A percentile compares a stretch with the other conserved stretches of the same genome.
Evolutionary conservation across 2,113 vertebrate species (phyloP).

Genomic region (Tetrax tetrax): DNA sequence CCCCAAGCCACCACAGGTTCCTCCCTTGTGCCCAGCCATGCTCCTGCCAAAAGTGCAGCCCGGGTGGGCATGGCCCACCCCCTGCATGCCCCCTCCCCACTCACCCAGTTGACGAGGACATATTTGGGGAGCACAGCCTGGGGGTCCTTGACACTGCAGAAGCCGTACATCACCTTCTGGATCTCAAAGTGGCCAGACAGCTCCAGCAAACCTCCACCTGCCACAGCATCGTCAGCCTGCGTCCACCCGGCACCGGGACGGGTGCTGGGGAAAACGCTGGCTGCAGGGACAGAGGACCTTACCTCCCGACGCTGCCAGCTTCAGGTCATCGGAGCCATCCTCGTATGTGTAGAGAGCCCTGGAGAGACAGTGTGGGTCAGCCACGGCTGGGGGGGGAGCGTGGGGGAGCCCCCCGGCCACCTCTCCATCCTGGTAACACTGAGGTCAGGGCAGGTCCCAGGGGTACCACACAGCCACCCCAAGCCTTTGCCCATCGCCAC

Average conservation of each 20-base stretch:
- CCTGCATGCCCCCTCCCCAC: background rate
- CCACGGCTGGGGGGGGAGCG: accelerated
- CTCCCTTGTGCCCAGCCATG: background rate
- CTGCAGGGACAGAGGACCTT: conserved; percentile 47
- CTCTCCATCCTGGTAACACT: background rate
- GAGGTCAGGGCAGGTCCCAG: background rate
- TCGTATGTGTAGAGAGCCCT: conserved; percentile 97
- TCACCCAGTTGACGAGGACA: conserved; percentile 98
- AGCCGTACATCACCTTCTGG: conserved; percentile 96
- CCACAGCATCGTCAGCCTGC: background rate
- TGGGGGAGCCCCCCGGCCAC: background rate
- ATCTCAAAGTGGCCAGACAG: conserved; percentile 91
- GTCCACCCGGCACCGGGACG: background rate
- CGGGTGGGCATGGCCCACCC: accelerated
- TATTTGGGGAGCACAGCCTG: conserved; percentile 90
- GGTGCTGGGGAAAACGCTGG: background rate
- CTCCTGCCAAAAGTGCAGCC: background rate
- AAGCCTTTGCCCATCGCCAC: background rate
- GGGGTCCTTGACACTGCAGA: conserved; percentile 96
- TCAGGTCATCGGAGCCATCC: conserved; percentile 90
- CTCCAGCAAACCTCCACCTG: conserved; percentile 91
- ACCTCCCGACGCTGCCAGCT: conserved; percentile 91
- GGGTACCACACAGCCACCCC: background rate
- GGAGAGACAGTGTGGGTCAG: conserved; percentile 35
- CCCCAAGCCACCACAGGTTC: background rate